Evolutionary conservation across 2,113 vertebrate species (phyloP), one percentile per base, ranked within the genome.

Genomic region (Nerophis lumbriciformis): DNA sequence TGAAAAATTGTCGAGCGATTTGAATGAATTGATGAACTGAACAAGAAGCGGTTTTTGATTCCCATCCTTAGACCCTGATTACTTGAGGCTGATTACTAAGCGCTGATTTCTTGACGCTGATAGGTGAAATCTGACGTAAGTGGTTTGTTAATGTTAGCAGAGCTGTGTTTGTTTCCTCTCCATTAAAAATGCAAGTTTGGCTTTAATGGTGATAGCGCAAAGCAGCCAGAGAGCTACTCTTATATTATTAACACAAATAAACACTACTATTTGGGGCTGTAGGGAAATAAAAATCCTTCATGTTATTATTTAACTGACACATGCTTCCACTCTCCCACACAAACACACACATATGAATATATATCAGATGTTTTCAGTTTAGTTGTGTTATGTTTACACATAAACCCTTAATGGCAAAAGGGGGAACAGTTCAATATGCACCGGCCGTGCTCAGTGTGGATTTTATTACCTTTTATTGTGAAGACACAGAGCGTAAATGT

Each of bases 171-270:
- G 71, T 80, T 81, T 76, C 65, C 64, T 68, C 48, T 70, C 85
- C 73, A 76, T 89, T 83, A 87, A 87, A 84, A 82, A 86, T 85
- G 69, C 65, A 88, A 66, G 54, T 52, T 39, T 37, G 62, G 69
- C 61, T 58, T 63, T 85, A 79, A 87, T 84, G 83, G 78, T 81
- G 74, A 79, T 84, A 69, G 73, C 65, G 67, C 69, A 72, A 73
- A 69, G 65, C 56, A 68, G 62, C 66, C 48, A 59, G 55, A 12
- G 64, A 75, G 48, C 61, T 65, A 63, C 50, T 62, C 59, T 71
- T 84, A 81, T 78, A 80, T 86, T 85, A 89, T 87, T 87, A 81
- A 84, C 71, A 65, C 53, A 53, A 66, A 78, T 72, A 76, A 76
- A 82, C 68, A 69, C 68, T 10, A 66, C 69, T 62, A 71, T 82